Conservation (phyloP, 2,888 invertebrate species). For the Fissipunctia ypsillon region DNA sequence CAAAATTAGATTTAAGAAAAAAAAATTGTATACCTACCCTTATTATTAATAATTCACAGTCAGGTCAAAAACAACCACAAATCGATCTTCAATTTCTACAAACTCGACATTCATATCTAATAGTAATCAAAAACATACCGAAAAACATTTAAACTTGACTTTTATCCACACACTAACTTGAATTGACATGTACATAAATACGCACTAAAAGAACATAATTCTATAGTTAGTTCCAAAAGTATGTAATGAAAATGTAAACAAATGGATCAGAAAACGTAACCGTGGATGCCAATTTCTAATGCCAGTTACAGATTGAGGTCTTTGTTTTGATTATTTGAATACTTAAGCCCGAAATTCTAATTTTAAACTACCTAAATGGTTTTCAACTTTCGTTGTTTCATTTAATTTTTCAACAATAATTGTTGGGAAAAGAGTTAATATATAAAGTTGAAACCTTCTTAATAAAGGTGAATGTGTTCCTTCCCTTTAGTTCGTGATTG, state of each 20-base stretch:
- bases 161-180: background rate
- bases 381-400: background rate
- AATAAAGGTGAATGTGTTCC: background rate
- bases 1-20: no score
- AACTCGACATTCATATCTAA: background rate
- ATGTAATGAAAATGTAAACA: background rate
- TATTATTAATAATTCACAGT: no score
- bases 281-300: background rate
- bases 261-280: background rate
- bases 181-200: no score
- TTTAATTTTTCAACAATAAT: background rate
- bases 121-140: background rate
- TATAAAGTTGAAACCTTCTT: background rate
- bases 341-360: background rate
- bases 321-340: background rate
- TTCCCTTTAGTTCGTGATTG: background rate
- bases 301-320: background rate
- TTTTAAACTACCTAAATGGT: background rate
- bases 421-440: background rate
- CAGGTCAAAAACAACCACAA: background rate
- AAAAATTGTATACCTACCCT: no score
- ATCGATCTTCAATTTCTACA: background rate
- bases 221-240: background rate
- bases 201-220: conserved; percentile 9
- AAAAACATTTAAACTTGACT: background rate